Percentiles rank a stretch among this genome's conserved stretches.
phyloP scores from a whole-genome alignment of 2,113 vertebrate genomes.

The Carassius auratus region DNA sequence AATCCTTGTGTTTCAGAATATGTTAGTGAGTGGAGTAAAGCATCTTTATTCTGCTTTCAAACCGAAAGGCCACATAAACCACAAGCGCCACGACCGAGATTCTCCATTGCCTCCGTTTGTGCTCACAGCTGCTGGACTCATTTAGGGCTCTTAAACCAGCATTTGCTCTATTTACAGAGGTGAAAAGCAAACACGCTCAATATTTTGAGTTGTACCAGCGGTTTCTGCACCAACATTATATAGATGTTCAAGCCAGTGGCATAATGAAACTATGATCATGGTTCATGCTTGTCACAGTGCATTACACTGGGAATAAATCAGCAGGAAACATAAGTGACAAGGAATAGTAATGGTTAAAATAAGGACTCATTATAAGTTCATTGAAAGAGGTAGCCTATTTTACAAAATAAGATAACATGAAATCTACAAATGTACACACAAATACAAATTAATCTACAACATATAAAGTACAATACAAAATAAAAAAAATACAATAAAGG shows the following conservation, averaged over 20 bases:
- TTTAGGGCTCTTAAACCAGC: conserved; percentile 56
- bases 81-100: conserved; percentile 54
- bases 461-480: background rate
- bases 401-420: background rate
- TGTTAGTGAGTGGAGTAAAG: conserved; percentile 38
- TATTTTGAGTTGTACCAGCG: conserved; percentile 54
- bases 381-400: background rate
- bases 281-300: conserved; percentile 33
- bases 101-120: conserved; percentile 30
- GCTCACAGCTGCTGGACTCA: conserved; percentile 68
- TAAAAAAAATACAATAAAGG: background rate
- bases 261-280: conserved; percentile 55
- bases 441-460: background rate
- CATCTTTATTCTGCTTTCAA: conserved; percentile 62
- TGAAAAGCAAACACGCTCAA: conserved; percentile 62
- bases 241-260: conserved; percentile 62
- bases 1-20: conserved; percentile 3
- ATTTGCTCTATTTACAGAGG: conserved; percentile 64
- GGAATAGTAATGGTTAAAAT: background rate
- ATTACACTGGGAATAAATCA: background rate
- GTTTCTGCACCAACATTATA: conserved; percentile 64
- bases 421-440: background rate
- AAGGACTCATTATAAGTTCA: background rate
- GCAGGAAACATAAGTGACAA: background rate
- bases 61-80: conserved; percentile 67